Percentiles rank a stretch among this genome's conserved stretches.
These are phyloP conservation scores for Haliaeetus leucogaster DNA, from an alignment of 2,113 vertebrate genomes.

Conservation along the genomic window DNA sequence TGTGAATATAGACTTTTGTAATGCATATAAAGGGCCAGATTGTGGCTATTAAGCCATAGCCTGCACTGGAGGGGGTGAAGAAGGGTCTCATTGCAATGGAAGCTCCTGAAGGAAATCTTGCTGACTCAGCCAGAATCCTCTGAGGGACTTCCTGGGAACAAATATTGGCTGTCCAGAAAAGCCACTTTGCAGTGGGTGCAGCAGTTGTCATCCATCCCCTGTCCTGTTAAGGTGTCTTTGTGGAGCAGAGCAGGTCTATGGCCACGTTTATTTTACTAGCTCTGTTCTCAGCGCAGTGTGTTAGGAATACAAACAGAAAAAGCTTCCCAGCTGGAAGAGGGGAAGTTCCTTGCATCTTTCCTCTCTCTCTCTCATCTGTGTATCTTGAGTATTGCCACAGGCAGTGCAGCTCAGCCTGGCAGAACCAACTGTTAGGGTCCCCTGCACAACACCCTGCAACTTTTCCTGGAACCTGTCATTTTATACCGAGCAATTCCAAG, in stretches of 20 bases:
- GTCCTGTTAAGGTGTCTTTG: neutral
- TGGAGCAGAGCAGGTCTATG: neutral
- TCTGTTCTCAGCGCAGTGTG: neutral
- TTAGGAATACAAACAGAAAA: neutral
- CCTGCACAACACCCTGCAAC: neutral
- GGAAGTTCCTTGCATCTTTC: neutral
- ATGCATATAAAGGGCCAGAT: slow-evolving; percentile 71
- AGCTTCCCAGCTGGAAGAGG: neutral
- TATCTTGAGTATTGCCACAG: neutral
- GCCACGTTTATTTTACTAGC: neutral
- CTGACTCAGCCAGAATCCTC: slow-evolving; percentile 62
- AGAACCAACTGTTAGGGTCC: neutral
- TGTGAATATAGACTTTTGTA: slow-evolving; percentile 69
- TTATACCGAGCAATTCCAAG: neutral
- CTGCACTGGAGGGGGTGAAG: slow-evolving; percentile 60
- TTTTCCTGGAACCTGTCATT: neutral
- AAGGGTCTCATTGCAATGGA: slow-evolving; percentile 56
- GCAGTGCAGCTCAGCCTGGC: neutral
- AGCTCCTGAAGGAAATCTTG: slow-evolving; percentile 59
- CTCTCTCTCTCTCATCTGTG: neutral
- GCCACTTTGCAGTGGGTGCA: neutral
- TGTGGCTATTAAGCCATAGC: slow-evolving; percentile 69
- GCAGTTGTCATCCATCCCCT: neutral
- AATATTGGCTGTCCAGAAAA: neutral
- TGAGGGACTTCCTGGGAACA: slow-evolving; percentile 4